Base-by-base conservation (phyloP, 2,113 vertebrate species). In the Barbus barbus region DNA sequence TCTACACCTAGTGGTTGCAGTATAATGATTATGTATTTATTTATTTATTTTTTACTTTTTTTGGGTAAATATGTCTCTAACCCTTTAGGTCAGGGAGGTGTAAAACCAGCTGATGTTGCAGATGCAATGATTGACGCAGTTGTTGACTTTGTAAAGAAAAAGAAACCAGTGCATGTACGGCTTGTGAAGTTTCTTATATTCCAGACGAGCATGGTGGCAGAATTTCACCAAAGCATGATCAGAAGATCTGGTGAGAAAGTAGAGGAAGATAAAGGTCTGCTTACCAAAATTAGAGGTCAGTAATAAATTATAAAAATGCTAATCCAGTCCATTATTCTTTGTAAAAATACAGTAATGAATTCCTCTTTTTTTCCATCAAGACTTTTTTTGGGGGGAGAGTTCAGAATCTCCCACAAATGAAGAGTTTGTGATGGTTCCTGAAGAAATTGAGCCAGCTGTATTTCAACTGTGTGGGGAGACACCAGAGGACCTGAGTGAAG, bases 121-220 rank as follows among this genome's bases (percentile, higher is more conserved):
- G 92, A 94, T 0, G 89, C 81, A 56, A 96, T 96, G 87, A 90
- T 97, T 8, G 93, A 94, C 2, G 95, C 95, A 0, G 90, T 97
- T 81, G 91, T 91, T 83, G 82, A 95, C 1, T 97, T 96, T 90
- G 89, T 94, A 85, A 95, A 18, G 85, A 93, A 73, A 85, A 91
- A 89, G 18, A 85, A 90, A 0, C 65, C 85, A 0, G 80, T 18
- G 0, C 86, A 78, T 78, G 31, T 98, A 48, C 86, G 63, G 87
- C 91, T 22, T 5, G 77, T 98, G 83, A 97, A 96, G 92, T 93
- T 97, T 85, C 89, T 97, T 82, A 94, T 97, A 89, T 96, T 97
- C 88, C 95, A 96, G 88, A 38, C 94, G 2, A 33, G 83, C 31
- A 90, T 98, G 88, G 13, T 96, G 33, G 1, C 26, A 0, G 92